Evolutionary conservation across 2,797 vertebrate genomes (phyloP), one percentile per base, ranked within the genome.

Genomic region (Amblyopsis hoosieri): DNA sequence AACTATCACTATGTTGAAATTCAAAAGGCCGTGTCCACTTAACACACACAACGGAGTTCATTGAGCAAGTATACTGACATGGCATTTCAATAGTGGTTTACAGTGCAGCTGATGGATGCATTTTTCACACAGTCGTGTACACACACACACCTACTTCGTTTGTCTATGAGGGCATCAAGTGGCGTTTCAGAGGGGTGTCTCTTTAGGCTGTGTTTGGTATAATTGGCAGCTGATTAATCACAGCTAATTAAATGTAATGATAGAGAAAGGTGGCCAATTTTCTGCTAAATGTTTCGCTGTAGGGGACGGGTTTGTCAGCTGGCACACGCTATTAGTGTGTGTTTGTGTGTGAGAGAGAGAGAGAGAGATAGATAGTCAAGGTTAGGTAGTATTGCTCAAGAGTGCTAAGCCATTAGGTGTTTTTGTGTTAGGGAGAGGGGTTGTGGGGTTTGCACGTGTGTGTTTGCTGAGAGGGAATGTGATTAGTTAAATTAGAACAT

Each of bases 241-340:
- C 85, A 86, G 86, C 87, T 91, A 93, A 93, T 93, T 93, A 92
- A 92, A 90, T 90, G 91, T 93, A 93, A 93, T 90, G 89, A 89
- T 88, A 83, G 88, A 91, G 89, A 91, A 91, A 92, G 89, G 88
- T 88, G 86, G 79, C 73, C 86, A 89, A 89, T 89, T 92, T 93
- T 85, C 84, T 81, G 78, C 86, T 90, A 89, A 91, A 91, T 91
- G 90, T 83, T 23, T 85, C 84, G 82, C 74, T 72, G 84, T 86
- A 79, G 83, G 84, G 77, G 81, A 82, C 85, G 82, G 82, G 77
- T 85, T 88, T 82, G 82, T 89, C 75, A 82, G 85, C 77, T 82
- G 83, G 81, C 71, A 68, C 31, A 62, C 71, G 64, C 64, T 84
- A 83, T 86, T 88, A 87, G 80, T 78, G 76, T 45, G 2, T 59